These are phyloP conservation scores for Anarhynchus alexandrinus DNA, from an alignment of 2,113 vertebrate species.

Conservation along the genomic window DNA sequence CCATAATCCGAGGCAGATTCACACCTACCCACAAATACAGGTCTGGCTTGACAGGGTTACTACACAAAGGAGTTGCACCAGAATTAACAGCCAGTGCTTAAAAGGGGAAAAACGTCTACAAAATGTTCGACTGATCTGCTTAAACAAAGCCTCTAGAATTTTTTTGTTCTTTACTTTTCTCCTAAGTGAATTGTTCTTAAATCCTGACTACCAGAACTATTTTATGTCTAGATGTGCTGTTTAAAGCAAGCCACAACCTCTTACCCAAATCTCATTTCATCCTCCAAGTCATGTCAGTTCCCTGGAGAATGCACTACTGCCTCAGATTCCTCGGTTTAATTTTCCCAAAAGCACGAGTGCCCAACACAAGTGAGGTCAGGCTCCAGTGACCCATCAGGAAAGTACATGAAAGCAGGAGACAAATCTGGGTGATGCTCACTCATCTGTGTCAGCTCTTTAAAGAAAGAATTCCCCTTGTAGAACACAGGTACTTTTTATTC, in stretches of 20 bases:
- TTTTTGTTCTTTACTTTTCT: not conserved
- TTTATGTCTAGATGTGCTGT: not conserved
- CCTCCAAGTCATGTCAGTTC: not conserved
- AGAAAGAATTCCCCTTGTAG: not conserved
- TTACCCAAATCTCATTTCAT: not conserved
- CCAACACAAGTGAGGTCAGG: not conserved
- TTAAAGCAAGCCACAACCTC: not conserved
- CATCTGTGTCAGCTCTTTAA: not conserved
- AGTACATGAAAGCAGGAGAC: not conserved
- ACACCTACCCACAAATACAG: not conserved
- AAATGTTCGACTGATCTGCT: not conserved
- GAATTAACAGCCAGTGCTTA: not conserved
- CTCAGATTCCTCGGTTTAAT: not conserved
- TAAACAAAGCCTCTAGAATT: not conserved
- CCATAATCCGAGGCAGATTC: not conserved
- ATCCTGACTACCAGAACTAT: not conserved
- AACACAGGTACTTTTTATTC: not conserved
- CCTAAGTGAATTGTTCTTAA: not conserved
- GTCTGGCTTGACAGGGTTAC: not conserved
- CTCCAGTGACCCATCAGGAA: constrained; percentile 3
- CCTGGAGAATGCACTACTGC: not conserved
- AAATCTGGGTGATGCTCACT: constrained; percentile 22
- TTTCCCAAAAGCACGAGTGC: not conserved
- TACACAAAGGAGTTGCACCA: not conserved
- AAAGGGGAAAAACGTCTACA: not conserved